Base-by-base conservation (phyloP, 2,113 vertebrate species). In the Symphodus melops region DNA sequence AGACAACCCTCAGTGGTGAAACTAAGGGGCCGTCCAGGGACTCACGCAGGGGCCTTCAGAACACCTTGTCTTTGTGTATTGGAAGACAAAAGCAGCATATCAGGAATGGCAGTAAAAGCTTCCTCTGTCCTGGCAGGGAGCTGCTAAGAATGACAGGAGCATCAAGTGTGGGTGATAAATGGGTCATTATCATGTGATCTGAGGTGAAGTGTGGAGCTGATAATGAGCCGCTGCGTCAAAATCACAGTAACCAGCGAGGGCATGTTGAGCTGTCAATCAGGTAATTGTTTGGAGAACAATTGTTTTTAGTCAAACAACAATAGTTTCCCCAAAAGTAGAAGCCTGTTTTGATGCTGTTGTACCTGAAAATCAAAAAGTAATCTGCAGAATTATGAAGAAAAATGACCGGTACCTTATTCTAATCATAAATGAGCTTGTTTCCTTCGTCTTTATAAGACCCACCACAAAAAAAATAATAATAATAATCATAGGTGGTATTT, bases 1-100 rank as follows among this genome's bases (percentile, higher is more conserved):
- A 86, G 88, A 92, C 89, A 86, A 81, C 44, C 66, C 60, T 76
- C 71, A 48, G 56, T 53, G 53, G 58, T 81, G 68, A 65, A 75
- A 79, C 81, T 20, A 55, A 51, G 68, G 67, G 82, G 81, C 72
- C 61, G 0, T 81, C 58, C 23, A 23, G 81, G 61, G 76, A 81
- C 72, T 75, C 79, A 82, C 72, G 64, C 85, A 67, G 75, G 75
- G 84, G 85, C 77, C 66, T 64, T 76, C 64, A 57, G 82, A 89
- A 91, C 88, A 92, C 92, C 92, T 92, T 90, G 84, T 82, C 84
- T 91, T 94, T 94, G 94, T 93, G 90, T 93, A 94, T 93, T 95
- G 79, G 86, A 44, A 83, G 76, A 94, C 92, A 94, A 94, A 92
- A 25, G 84, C 16, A 16, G 83, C 88, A 89, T 84, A 75, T 85